phyloP scores from a whole-genome alignment of 2,113 vertebrate genomes.

The Elaphurus davidianus region DNA sequence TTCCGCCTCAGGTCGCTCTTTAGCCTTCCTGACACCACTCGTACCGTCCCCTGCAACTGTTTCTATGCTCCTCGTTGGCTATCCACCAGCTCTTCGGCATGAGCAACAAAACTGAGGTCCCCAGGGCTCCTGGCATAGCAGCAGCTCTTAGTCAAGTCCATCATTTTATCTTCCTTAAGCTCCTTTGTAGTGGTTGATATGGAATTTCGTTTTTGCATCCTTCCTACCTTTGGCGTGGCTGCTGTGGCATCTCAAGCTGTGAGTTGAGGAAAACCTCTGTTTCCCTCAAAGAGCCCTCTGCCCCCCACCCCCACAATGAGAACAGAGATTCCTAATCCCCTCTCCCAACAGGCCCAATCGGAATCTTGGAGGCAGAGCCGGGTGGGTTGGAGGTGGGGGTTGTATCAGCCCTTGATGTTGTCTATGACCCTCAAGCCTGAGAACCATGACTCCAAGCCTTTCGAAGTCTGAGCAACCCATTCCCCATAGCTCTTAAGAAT shows the following conservation, averaged over 20 bases:
- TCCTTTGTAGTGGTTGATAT: neutral
- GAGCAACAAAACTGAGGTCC: neutral
- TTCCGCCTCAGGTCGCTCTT: neutral
- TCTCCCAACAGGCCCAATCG: neutral
- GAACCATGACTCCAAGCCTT: neutral
- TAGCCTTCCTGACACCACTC: neutral
- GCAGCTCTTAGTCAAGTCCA: neutral
- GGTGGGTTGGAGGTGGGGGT: too few relatives aligned
- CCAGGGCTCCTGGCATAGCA: neutral
- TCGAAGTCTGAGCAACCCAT: neutral
- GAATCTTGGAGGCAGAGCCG: neutral
- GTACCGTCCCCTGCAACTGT: neutral
- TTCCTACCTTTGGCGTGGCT: neutral
- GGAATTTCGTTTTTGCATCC: constrained; percentile 32
- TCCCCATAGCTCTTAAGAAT: neutral
- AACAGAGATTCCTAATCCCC: neutral
- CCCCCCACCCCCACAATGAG: neutral
- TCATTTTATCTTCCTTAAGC: neutral
- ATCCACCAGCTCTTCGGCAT: neutral
- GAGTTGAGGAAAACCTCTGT: neutral
- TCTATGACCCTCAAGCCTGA: neutral
- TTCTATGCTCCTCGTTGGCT: neutral
- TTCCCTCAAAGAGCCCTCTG: neutral
- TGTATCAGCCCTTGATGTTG: neutral
- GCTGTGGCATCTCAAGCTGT: neutral